A percentile compares a stretch with the other conserved stretches of the same genome.
Evolutionary conservation across 1,140 invertebrate species (phyloP).

Genomic region (Diachasma alloeum): DNA sequence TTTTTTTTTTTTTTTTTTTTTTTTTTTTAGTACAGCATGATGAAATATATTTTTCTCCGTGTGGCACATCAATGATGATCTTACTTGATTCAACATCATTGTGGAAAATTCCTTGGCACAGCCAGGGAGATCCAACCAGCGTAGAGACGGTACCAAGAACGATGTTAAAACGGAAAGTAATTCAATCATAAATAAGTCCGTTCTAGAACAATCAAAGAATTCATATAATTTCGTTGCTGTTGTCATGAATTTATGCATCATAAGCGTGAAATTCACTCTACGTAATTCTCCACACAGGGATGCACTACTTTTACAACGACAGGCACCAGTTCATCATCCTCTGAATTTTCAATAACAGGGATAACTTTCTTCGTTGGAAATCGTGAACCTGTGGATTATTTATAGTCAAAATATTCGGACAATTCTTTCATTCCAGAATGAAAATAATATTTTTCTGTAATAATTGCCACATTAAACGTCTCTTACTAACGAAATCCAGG

Average conservation of each 20-base stretch:
- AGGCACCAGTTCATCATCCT: slow-evolving; percentile 9
- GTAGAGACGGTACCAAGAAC: slow-evolving; percentile 53
- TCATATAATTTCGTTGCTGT: neutral
- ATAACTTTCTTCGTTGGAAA: neutral
- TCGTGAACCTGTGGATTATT: neutral
- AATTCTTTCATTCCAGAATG: no score
- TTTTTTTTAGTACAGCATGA: no score
- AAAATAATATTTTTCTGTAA: no score
- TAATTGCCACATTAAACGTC: no score
- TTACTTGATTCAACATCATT: slow-evolving; percentile 64
- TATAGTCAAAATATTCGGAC: no score
- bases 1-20: no score
- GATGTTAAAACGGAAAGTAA: slow-evolving; percentile 47
- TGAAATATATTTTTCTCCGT: no score
- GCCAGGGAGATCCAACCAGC: slow-evolving; percentile 63
- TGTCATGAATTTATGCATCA: neutral
- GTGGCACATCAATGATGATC: neutral
- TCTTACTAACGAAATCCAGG: slow-evolving; percentile 33
- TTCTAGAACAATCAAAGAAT: slow-evolving; percentile 33
- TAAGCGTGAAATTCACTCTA: slow-evolving; percentile 37
- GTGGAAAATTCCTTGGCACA: slow-evolving; percentile 65
- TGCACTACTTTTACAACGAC: slow-evolving; percentile 64
- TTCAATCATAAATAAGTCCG: slow-evolving; percentile 62
- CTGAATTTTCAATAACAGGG: neutral
- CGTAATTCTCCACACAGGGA: slow-evolving; percentile 53